Evolutionary conservation across 1,140 invertebrate species (phyloP), one percentile per base, ranked within the genome.

Genomic region (Drosophila prosaltans): DNA sequence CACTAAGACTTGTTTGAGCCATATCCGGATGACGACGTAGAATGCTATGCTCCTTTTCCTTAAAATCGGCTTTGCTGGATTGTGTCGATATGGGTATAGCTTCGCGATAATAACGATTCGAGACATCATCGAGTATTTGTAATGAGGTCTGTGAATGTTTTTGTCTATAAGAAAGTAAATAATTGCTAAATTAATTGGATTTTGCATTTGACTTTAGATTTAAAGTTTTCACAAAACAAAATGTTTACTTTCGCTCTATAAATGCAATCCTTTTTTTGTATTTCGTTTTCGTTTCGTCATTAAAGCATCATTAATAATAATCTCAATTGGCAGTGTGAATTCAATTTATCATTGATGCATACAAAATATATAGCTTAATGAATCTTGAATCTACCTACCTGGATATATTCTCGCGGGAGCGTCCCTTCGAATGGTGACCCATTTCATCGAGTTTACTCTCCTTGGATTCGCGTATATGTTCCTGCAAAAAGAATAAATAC

Each of bases 381-480:
- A 64, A 54, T 63, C 61, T 70, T 55, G 32, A 63, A 30, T 28
- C 16, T 24, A 78, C 91, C 80, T 61, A 92, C 91, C 90, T 91
- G 75, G 91, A 90, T 76, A 92, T 79, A 71, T 92, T 92, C 64
- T 92, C 91, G 40, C 92, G 68, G 16, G 91, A 92, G 40, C 91
- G 89, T 21, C 77, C 90, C 71, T 91, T 92, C 36, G 91, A 92
- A 62, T 81, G 92, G 76, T 93, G 93, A 1, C 95, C 95, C 26
- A 96, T 92, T 72, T 95, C 95, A 88, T 96, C 95, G 68, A 97
- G 92, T 41, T 95, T 94, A 80, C 95, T 95, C 83, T 97, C 96
- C 66, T 96, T 95, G 2, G 96, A 97, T 80, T 96, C 95, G 2
- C 95, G 93, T 74, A 97, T 95, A 91, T 97, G 95, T 80, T 97